Evolutionary conservation across 1,140 invertebrate species (phyloP), one percentile per base, ranked within the genome.

Genomic region (Rhyzopertha dominica): DNA sequence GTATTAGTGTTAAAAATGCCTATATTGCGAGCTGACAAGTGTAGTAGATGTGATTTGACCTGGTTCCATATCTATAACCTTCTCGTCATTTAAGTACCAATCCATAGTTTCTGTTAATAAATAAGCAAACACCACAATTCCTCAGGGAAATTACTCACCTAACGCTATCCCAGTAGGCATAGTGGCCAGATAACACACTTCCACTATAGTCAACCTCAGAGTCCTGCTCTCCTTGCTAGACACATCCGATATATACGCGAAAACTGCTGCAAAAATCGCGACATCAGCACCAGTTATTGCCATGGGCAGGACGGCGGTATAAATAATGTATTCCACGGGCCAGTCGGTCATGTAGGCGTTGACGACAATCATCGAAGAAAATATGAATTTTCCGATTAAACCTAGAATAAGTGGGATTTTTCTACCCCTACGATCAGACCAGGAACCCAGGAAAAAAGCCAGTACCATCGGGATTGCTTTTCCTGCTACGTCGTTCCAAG

Each of bases 361-460:
- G 0, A 87, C 65, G 1, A 82, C 74, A 1, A 87, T 68, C 78
- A 85, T 83, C 1, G 71, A 42, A 0, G 84, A 87, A 53, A 83
- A 88, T 49, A 80, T 77, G 2, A 86, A 66, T 69, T 85, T 87
- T 8, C 85, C 84, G 3, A 75, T 43, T 1, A 88, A 58, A 0
- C 85, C 85, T 8, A 82, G 63, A 0, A 87, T 53, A 1, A 88
- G 50, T 0, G 84, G 76, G 3, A 82, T 49, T 61, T 85, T 84
- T n/a, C 82, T 64, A 0, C 82, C 82, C 3, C 76, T 65, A 49
- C 75, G 76, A 58, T 88, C 84, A 26, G 83, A 85, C 74, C 84
- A 88, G 8, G 84, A 77, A 1, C 85, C 85, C 13, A 85, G 66
- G 59, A 86, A 86, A 20, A 87, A 68, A 0, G 84, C 81, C n/a